These are phyloP conservation scores for Tapera naevia DNA, from an alignment of 2,797 vertebrate species.

Conservation along the genomic window DNA sequence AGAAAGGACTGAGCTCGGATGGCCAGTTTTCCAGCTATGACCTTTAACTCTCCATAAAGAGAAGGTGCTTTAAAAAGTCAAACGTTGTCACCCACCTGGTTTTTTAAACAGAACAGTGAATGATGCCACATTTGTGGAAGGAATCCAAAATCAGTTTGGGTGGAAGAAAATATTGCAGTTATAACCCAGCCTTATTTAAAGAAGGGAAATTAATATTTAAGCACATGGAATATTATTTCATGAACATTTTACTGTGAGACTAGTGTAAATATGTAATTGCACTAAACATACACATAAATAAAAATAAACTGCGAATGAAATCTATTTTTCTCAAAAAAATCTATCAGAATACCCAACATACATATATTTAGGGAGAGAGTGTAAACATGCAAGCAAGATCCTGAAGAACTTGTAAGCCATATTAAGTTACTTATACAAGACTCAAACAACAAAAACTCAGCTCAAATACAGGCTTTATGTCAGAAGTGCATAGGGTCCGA, in stretches of 20 bases:
- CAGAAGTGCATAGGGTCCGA: neutral
- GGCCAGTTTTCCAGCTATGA: conserved; percentile 8
- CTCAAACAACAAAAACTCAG: neutral
- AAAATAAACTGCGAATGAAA: neutral
- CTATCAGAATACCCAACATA: neutral
- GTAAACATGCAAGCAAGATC: neutral
- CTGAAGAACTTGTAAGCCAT: neutral
- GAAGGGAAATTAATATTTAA: neutral
- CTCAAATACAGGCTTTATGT: neutral
- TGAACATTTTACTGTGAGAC: neutral
- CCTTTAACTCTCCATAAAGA: conserved; percentile 32
- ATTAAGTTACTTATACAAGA: neutral
- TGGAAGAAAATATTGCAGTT: neutral
- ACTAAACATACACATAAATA: neutral
- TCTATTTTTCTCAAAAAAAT: neutral
- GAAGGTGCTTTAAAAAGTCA: conserved; percentile 10
- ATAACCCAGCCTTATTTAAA: conserved; percentile 1
- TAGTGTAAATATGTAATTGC: neutral
- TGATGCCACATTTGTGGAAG: neutral
- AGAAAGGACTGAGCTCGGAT: neutral
- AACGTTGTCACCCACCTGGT: neutral
- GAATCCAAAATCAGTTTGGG: neutral
- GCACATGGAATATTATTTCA: neutral
- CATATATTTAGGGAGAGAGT: neutral
- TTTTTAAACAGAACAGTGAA: conserved; percentile 31